Conservation (phyloP, 2,797 vertebrate species). For the Fratercula arctica region DNA sequence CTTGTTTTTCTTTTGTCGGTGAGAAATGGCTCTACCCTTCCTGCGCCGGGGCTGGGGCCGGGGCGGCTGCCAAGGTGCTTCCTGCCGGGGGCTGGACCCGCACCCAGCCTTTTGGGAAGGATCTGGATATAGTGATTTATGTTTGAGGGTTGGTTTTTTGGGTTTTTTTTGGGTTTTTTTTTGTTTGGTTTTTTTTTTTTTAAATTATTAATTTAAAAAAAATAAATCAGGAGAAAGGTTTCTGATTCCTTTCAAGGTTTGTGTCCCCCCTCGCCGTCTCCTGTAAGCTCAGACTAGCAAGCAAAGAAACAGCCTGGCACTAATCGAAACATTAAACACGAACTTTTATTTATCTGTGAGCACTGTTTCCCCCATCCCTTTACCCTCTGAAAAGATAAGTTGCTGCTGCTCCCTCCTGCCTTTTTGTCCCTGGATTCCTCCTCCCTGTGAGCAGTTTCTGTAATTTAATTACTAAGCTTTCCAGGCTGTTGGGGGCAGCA, state of each 20-base stretch:
- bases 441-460: constrained; percentile 41
- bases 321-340: constrained; percentile 14
- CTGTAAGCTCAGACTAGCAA: neutral
- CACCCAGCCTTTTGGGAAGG: neutral
- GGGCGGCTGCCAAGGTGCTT: constrained; percentile 64
- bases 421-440: neutral
- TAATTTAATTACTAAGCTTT: constrained; percentile 48
- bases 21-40: constrained; percentile 61
- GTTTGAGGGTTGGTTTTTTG: neutral
- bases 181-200: no score
- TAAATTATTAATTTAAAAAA: neutral
- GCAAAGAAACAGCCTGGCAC: neutral
- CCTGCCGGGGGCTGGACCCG: constrained; percentile 47
- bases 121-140: neutral
- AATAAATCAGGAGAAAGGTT: neutral
- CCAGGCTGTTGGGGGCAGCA: neutral
- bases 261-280: neutral
- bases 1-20: constrained; percentile 66
- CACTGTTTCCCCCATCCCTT: neutral
- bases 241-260: neutral
- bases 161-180: no score
- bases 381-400: constrained; percentile 55
- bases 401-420: constrained; percentile 18
- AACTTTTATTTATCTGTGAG: constrained; percentile 15
- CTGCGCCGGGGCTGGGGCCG: constrained; percentile 8